Conservation (phyloP, 2,888 invertebrate genomes). For the Noctua fimbriata region DNA sequence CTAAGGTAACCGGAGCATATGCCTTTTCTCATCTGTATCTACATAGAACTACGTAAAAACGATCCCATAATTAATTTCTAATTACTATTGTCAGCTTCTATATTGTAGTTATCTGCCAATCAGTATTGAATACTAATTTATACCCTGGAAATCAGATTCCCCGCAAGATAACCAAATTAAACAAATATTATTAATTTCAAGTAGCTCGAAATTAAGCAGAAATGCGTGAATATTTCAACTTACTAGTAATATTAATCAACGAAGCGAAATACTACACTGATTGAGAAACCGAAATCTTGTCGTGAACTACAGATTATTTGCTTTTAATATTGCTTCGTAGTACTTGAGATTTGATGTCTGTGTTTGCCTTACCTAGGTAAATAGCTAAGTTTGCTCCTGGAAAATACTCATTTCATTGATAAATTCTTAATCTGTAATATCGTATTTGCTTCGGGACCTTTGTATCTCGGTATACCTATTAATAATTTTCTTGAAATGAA, state of each 20-base stretch:
- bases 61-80: conserved; percentile 18
- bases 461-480: background rate
- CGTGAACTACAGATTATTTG: conserved; percentile 44
- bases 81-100: background rate
- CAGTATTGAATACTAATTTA: background rate
- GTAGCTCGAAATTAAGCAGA: conserved; percentile 14
- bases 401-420: conserved; percentile 17
- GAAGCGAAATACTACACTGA: conserved; percentile 34
- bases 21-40: background rate
- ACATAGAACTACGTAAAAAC: background rate
- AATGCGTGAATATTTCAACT: conserved; percentile 26
- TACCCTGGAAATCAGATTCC: background rate
- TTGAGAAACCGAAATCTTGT: conserved; percentile 22
- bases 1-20: background rate
- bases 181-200: conserved; percentile 25
- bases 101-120: conserved; percentile 6
- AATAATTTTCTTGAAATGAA: background rate
- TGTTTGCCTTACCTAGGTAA: conserved; percentile 26
- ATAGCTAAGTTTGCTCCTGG: conserved; percentile 17
- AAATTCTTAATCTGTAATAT: conserved; percentile 2
- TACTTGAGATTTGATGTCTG: conserved; percentile 22
- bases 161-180: conserved; percentile 3
- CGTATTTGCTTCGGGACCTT: background rate
- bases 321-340: conserved; percentile 46
- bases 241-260: conserved; percentile 34